Conservation (phyloP, 1,140 invertebrate species). For the Temnothorax longispinosus region DNA sequence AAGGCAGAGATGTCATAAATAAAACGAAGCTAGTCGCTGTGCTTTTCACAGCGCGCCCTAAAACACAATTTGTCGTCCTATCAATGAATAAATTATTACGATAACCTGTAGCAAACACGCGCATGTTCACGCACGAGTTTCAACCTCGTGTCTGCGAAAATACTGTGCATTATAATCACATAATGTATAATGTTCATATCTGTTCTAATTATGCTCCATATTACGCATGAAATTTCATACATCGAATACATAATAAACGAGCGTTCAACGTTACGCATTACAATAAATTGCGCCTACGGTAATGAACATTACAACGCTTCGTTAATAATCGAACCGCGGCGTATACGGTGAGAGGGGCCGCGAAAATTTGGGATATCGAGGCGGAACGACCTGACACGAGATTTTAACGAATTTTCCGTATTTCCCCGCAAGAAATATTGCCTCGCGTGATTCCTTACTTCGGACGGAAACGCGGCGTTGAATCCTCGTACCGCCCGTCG, state of each 20-base stretch:
- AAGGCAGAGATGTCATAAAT: slow-evolving; percentile 18
- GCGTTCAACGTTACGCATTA: background rate
- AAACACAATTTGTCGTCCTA: slow-evolving; percentile 21
- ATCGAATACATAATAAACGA: slow-evolving; percentile 29
- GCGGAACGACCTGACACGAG: background rate
- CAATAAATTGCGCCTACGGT: slow-evolving; percentile 24
- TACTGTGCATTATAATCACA: slow-evolving; percentile 18
- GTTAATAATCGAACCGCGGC: slow-evolving; percentile 9
- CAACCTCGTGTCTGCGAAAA: background rate
- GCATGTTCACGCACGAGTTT: background rate
- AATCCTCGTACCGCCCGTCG: slow-evolving; percentile 66
- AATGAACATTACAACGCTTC: slow-evolving; percentile 6
- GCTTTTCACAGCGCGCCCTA: background rate
- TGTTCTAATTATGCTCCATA: slow-evolving; percentile 39
- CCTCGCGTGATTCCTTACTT: slow-evolving; percentile 28
- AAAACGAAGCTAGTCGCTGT: slow-evolving; percentile 11
- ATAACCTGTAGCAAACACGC: slow-evolving; percentile 9
- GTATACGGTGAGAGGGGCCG: background rate
- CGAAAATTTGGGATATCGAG: slow-evolving; percentile 10
- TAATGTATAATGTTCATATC: slow-evolving; percentile 32
- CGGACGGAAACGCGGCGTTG: slow-evolving; percentile 59
- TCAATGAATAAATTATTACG: slow-evolving; percentile 46
- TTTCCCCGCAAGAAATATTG: background rate
- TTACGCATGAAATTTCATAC: slow-evolving; percentile 43
- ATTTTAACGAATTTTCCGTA: slow-evolving; percentile 38